Conservation (phyloP, 2,797 vertebrate species). For the Argyrosomus regius region DNA sequence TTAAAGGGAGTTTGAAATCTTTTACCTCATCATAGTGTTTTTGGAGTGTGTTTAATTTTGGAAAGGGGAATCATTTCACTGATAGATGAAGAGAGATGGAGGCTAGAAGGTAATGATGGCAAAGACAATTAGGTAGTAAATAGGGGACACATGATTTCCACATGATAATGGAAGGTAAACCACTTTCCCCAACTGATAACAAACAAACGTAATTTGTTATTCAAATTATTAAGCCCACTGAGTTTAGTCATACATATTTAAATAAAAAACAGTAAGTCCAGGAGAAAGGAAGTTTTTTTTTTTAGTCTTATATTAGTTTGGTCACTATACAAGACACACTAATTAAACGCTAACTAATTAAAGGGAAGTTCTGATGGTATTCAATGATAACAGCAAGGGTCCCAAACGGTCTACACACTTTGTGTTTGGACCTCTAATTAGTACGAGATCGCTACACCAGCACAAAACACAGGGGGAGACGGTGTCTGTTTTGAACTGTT, state of each 20-base stretch:
- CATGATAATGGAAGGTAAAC: not conserved
- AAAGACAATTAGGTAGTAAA: not conserved
- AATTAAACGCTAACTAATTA: not conserved
- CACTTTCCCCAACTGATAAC: not conserved
- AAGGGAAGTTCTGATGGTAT: not conserved
- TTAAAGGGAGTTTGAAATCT: not conserved
- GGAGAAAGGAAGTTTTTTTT: not conserved
- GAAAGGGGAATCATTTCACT: not conserved
- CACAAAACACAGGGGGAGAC: not conserved
- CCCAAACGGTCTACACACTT: not conserved
- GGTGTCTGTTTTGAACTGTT: accelerated
- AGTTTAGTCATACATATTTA: not conserved
- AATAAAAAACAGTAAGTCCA: not conserved
- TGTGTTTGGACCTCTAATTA: slow-evolving; percentile 55
- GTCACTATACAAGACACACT: not conserved
- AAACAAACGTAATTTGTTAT: too few relatives aligned
- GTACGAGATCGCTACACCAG: not conserved
- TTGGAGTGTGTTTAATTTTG: not conserved
- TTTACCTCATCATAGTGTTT: not conserved
- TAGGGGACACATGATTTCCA: not conserved
- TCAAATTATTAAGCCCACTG: not conserved
- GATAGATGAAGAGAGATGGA: not conserved
- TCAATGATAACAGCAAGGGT: not conserved
- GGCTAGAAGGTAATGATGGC: not conserved
- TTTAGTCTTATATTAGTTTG: too few relatives aligned